A percentile compares a stretch with the other conserved stretches of the same genome.
Conservation (phyloP, 2,888 invertebrate species). For the Sturmia bella region DNA sequence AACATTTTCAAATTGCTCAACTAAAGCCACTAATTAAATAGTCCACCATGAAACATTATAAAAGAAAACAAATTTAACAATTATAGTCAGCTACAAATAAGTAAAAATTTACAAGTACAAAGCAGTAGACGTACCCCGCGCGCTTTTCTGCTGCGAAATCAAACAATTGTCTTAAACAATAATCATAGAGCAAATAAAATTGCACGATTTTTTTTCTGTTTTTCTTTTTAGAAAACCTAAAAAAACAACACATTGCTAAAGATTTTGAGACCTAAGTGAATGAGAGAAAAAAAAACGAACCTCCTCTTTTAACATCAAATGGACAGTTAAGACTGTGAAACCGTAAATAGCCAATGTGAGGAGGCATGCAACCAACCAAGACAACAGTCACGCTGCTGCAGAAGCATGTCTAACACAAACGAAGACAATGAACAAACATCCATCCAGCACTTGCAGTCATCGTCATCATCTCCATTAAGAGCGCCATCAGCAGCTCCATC, state of each 20-base stretch:
- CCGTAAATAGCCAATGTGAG: constrained; percentile 61
- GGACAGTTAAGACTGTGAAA: constrained; percentile 66
- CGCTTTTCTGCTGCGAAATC: constrained; percentile 55
- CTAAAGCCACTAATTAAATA: constrained; percentile 60
- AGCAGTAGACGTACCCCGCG: background rate
- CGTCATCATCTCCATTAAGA: constrained; percentile 57
- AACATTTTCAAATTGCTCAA: constrained; percentile 42
- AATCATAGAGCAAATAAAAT: constrained; percentile 61
- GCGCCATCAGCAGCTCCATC: constrained; percentile 33
- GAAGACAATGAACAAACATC: constrained; percentile 30
- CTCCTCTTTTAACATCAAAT: constrained; percentile 58
- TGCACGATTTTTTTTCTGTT: constrained; percentile 62
- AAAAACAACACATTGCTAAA: constrained; percentile 7
- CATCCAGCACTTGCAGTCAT: constrained; percentile 56
- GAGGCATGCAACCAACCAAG: constrained; percentile 63
- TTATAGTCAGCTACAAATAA: constrained; percentile 25
- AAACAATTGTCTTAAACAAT: constrained; percentile 64
- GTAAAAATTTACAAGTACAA: constrained; percentile 38
- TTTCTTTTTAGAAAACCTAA: constrained; percentile 31
- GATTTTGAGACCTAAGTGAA: constrained; percentile 50
- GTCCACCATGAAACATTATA: constrained; percentile 48
- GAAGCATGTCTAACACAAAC: constrained; percentile 49
- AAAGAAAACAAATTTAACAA: constrained; percentile 46
- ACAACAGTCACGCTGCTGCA: constrained; percentile 45
- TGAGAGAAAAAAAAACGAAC: constrained; percentile 23